Evolutionary conservation across 2,888 invertebrate genomes (phyloP), one percentile per base, ranked within the genome.

Genomic region (Strigamia transsilvanica): DNA sequence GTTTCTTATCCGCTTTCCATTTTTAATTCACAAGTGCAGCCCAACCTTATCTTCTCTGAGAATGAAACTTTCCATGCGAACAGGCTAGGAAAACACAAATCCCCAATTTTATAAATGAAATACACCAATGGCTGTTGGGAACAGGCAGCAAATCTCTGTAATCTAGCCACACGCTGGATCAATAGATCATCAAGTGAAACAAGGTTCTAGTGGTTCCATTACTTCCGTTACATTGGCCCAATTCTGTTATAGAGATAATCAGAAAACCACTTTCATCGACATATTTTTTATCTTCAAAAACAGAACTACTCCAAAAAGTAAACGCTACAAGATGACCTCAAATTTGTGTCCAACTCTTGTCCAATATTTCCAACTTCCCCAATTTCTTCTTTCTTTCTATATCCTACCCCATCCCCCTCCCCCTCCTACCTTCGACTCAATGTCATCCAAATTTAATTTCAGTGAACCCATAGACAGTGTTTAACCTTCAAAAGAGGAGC

Each of bases 181-280:
- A 73, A 73, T 73, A 73, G 73, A 73, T 73, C 73, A 73, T 73
- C 73, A 73, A 73, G 73, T 73, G 73, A 73, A 73, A 73, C 73
- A 73, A 73, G 73, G 73, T 73, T 32, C 73, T 73, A 73, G 73
- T 73, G 73, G 73, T 73, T 32, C 73, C 73, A 73, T 73, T 73
- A 73, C 32, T 73, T 73, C 73, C 73, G 73, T 73, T 73, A 73
- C 73, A 73, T 73, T 73, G 73, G 73, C 73, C 73, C 73, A 73
- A 73, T 73, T 73, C 73, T 73, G 73, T 32, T 32, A 38, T 73
- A n/a, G 73, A 73, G 73, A 73, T 73, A 73, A 73, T 73, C 73
- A 73, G 27, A 73, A 73, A 73, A 73, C 73, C 32, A 73, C 73
- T 56, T 56, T 56, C 18, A 38, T 15, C 73, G 13, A 12, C 73